These are phyloP conservation scores for Melanotaenia boesemani DNA, from an alignment of 2,797 vertebrate genomes.

Conservation along the genomic window DNA sequence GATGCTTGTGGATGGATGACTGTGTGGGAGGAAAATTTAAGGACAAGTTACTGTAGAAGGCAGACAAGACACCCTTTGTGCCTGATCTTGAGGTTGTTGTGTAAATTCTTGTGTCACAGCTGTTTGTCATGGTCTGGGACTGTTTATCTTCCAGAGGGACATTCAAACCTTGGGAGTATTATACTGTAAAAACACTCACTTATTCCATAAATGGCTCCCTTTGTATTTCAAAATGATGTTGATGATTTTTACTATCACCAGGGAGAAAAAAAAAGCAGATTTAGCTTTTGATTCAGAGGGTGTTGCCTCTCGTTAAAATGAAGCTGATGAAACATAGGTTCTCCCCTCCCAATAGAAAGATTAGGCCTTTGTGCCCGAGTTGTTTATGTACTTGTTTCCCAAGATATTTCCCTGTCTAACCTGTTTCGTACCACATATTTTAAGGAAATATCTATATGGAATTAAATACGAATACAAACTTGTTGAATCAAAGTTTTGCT, in stretches of 20 bases:
- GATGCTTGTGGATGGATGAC: constrained; percentile 40
- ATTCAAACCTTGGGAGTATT: constrained; percentile 1
- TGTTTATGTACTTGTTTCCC: constrained; percentile 1
- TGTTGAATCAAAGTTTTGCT: constrained; percentile 8
- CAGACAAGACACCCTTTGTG: not conserved
- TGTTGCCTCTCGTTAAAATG: constrained; percentile 11
- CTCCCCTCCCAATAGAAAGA: constrained; percentile 5
- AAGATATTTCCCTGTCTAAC: not conserved
- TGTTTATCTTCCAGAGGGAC: constrained; percentile 23
- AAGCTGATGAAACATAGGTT: constrained; percentile 18
- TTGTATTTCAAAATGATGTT: constrained; percentile 15
- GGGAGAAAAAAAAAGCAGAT: not conserved
- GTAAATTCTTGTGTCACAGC: constrained; percentile 32
- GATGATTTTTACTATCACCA: constrained; percentile 1
- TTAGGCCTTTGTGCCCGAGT: not conserved
- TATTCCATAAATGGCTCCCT: not conserved
- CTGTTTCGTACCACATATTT: not conserved
- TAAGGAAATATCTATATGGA: not conserved
- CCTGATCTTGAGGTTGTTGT: constrained; percentile 15
- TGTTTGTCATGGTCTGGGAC: constrained; percentile 43
- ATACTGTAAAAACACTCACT: not conserved
- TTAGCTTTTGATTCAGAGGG: not conserved
- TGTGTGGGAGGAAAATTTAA: constrained; percentile 26
- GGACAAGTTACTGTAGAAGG: constrained; percentile 15
- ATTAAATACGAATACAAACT: constrained; percentile 1